Evolutionary conservation across 2,113 vertebrate genomes (phyloP).

Genomic region (Sclerurus mexicanus): DNA sequence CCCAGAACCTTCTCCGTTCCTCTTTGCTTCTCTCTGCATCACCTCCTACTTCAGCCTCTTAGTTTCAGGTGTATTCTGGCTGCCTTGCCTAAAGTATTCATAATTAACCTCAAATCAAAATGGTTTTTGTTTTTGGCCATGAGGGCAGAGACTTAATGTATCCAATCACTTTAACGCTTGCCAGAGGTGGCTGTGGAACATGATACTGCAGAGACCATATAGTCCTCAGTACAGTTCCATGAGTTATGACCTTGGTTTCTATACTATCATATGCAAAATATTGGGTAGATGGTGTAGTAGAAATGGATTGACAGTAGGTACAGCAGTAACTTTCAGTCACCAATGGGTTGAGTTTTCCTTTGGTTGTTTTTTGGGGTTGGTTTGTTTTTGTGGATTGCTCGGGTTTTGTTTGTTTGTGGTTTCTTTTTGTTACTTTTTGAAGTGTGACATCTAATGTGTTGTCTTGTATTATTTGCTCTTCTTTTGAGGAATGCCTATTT

Average conservation of each 20-base stretch:
- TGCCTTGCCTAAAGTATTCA: neutral
- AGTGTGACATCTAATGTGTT: neutral
- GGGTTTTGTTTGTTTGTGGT: neutral
- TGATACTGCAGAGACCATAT: neutral
- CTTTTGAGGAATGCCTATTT: neutral
- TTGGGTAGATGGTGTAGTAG: neutral
- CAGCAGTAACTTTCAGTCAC: neutral
- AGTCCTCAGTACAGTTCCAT: neutral
- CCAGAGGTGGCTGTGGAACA: neutral
- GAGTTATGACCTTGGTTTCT: neutral
- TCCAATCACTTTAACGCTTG: neutral
- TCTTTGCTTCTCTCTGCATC: neutral
- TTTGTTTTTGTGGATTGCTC: neutral
- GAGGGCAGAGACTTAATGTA: neutral
- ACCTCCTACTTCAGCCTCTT: neutral
- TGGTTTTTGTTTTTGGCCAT: neutral
- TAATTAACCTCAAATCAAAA: neutral
- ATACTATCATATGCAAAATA: neutral
- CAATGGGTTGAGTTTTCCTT: fast-evolving
- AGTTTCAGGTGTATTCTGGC: neutral
- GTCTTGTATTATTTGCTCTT: neutral
- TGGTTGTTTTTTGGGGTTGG: neutral
- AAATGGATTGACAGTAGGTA: neutral
- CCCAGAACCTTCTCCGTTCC: neutral
- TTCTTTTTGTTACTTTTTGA: neutral